phyloP scores from a whole-genome alignment of 2,113 vertebrate species.

The Tringa solitaria region DNA sequence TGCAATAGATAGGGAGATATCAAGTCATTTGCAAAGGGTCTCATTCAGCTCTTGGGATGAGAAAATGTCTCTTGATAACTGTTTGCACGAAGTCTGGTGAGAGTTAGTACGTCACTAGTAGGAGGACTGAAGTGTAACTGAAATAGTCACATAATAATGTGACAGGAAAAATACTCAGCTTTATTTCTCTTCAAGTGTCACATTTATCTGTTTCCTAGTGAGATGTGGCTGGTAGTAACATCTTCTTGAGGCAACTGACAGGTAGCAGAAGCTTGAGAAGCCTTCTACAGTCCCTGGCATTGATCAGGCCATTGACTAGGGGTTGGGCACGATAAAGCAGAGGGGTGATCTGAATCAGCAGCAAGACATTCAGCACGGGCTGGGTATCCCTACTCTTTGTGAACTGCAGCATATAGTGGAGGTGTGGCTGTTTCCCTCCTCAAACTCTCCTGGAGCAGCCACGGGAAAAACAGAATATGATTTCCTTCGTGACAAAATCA shows the following conservation, averaged over 20 bases:
- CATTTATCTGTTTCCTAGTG: not conserved
- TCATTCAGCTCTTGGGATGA: not conserved
- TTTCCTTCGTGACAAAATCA: not conserved
- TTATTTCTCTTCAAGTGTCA: not conserved
- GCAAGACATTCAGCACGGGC: not conserved
- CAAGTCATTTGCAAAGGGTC: not conserved
- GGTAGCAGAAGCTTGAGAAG: not conserved
- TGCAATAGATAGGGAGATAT: not conserved
- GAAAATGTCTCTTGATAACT: not conserved
- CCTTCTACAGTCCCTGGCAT: not conserved
- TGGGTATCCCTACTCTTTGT: not conserved
- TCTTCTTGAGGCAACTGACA: not conserved
- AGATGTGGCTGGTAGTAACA: rapidly evolving
- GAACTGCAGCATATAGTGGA: not conserved
- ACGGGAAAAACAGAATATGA: rapidly evolving
- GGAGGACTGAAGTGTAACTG: not conserved
- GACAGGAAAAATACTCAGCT: not conserved
- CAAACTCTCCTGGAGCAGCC: not conserved
- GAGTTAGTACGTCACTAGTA: not conserved
- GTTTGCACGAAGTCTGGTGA: not conserved
- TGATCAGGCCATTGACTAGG: not conserved
- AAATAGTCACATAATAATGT: not conserved
- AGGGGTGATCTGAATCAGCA: not conserved
- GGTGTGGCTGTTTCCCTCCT: not conserved
- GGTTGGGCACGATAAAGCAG: rapidly evolving